Evolutionary conservation across 1,140 invertebrate species (phyloP).

Genomic region (Drosophila baimaii): DNA sequence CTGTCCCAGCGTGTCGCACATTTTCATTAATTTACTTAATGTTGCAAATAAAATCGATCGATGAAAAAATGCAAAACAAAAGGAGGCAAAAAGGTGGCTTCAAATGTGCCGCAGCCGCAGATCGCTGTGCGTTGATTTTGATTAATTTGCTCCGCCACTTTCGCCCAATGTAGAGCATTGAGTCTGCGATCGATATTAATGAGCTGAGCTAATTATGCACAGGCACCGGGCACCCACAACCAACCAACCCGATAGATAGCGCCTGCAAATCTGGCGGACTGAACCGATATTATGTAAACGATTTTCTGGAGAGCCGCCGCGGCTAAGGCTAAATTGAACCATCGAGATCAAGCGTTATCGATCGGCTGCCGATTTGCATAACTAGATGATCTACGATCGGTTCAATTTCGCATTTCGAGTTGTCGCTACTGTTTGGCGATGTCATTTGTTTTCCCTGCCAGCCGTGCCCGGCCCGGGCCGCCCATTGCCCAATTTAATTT

Average conservation of each 20-base stretch:
- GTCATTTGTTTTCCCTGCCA: slow-evolving; percentile 48
- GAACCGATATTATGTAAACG: slow-evolving; percentile 30
- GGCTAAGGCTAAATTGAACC: slow-evolving; percentile 20
- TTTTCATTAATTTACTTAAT: slow-evolving; percentile 71
- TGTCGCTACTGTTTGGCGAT: slow-evolving; percentile 65
- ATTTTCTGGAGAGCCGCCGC: slow-evolving; percentile 2
- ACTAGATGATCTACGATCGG: slow-evolving; percentile 39
- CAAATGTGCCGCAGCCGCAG: slow-evolving; percentile 59
- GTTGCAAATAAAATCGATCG: slow-evolving; percentile 32
- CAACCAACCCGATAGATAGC: not conserved
- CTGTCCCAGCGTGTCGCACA: slow-evolving; percentile 61
- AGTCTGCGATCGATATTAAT: slow-evolving; percentile 38
- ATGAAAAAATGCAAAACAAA: slow-evolving; percentile 15
- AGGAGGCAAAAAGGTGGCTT: slow-evolving; percentile 25
- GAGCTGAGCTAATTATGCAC: slow-evolving; percentile 41
- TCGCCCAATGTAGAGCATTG: slow-evolving; percentile 41
- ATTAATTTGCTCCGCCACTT: slow-evolving; percentile 50
- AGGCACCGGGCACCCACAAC: slow-evolving; percentile 6
- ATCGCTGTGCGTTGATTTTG: slow-evolving; percentile 36
- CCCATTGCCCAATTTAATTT: slow-evolving; percentile 61
- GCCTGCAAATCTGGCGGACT: not conserved
- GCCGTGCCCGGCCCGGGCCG: not conserved
- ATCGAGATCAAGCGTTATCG: slow-evolving; percentile 44
- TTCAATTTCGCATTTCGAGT: slow-evolving; percentile 40
- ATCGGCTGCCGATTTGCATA: slow-evolving; percentile 64